Conservation (phyloP, 2,888 invertebrate genomes). For the Sympetrum striolatum region DNA sequence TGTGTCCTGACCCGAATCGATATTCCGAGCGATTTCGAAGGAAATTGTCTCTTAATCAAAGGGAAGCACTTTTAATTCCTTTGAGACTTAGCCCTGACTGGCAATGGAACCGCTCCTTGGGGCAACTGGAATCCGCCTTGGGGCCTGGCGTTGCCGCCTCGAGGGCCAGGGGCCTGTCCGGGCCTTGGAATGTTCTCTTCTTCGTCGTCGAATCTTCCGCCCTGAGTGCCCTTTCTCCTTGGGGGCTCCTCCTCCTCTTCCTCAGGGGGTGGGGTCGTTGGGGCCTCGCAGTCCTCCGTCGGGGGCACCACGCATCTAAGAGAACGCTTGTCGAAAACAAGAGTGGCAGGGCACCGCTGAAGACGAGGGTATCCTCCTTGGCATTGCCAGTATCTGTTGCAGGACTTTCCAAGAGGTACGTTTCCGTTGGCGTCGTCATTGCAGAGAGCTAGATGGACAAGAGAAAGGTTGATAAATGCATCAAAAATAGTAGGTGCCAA, state of each 20-base stretch:
- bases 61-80: background rate
- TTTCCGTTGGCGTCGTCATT: constrained; percentile 91
- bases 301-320: constrained; percentile 87
- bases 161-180: constrained; percentile 31
- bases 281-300: constrained; percentile 87
- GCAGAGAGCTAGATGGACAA: constrained; percentile 65
- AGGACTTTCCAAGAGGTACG: constrained; percentile 88
- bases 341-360: constrained; percentile 88
- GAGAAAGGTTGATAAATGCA: background rate
- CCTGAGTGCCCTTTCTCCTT: background rate
- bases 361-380: constrained; percentile 92
- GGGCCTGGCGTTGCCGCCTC: constrained; percentile 42
- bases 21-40: background rate
- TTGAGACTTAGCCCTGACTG: background rate
- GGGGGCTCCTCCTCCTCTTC: constrained; percentile 62
- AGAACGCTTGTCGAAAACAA: constrained; percentile 85
- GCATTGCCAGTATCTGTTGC: constrained; percentile 94
- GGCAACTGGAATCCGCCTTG: constrained; percentile 44
- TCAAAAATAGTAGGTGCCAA: background rate
- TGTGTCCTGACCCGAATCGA: background rate
- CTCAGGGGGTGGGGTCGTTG: constrained; percentile 75
- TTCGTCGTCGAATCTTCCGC: constrained; percentile 52
- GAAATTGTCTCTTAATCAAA: background rate
- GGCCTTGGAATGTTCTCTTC: constrained; percentile 52
- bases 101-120: constrained; percentile 9